phyloP scores from a whole-genome alignment of 2,113 vertebrate genomes.

The Pan troglodytes region DNA sequence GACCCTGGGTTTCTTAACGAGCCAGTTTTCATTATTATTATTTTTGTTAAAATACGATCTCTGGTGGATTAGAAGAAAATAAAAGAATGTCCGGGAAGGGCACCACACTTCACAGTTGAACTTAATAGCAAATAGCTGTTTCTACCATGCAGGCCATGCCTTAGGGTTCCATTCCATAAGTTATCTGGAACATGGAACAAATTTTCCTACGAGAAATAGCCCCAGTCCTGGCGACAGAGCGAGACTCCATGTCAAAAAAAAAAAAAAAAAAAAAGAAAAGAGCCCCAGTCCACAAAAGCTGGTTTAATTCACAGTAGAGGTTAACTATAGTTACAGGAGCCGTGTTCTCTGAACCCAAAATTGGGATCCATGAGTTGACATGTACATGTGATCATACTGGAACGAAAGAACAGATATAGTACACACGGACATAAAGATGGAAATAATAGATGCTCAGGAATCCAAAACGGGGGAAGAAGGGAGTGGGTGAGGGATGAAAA shows the following conservation, averaged over 20 bases:
- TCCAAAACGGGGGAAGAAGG: too few relatives aligned
- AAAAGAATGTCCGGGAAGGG: background rate
- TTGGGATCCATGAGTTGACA: background rate
- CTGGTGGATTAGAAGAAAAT: background rate
- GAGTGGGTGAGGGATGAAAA: too few relatives aligned
- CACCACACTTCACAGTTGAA: background rate
- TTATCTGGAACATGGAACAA: background rate
- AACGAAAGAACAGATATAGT: background rate
- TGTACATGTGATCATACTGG: background rate
- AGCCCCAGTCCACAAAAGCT: background rate
- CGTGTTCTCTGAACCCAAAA: background rate
- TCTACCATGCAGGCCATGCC: background rate
- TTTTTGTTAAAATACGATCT: background rate
- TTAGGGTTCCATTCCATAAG: background rate
- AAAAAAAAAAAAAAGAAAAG: too few relatives aligned
- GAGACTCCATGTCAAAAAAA: too few relatives aligned
- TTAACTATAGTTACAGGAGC: background rate
- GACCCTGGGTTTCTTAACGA: background rate
- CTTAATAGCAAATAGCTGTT: background rate
- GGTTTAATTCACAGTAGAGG: background rate
- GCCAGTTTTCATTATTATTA: background rate
- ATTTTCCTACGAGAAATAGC: conserved; percentile 7
- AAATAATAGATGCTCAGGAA: too few relatives aligned
- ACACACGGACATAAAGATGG: too few relatives aligned
- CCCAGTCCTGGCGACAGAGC: background rate